Base-by-base conservation (phyloP, 2,888 invertebrate species). In the Rhamphomyia laevipes region DNA sequence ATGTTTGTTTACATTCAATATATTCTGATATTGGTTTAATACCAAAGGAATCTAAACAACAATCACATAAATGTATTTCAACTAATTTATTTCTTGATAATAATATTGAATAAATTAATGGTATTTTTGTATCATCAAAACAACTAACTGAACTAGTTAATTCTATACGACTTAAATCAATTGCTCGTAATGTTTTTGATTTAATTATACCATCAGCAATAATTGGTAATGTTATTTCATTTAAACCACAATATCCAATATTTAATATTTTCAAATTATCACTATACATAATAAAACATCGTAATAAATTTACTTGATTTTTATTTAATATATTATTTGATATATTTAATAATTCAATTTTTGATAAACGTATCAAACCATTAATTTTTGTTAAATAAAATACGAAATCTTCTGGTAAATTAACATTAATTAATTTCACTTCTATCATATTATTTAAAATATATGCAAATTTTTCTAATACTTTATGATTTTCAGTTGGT, bases 181-280 rank as follows among this genome's bases (percentile, higher is more conserved):
- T 48, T 4, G 48, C 48, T 1, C 50, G 47, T 30, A 70, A 35
- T 4, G 56, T 54, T 3, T 33, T 33, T 3, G 65, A 68, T 30
- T 66, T 65, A 35, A 63, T 41, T 3, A 70, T 56, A 0, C 65
- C 70, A 55, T 68, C 69, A 1, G 67, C 70, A 5, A 70, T 33
- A 3, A 59, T 46, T 4, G 64, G 60, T 44, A 68, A 68, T 27
- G 59, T 61, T n/a, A 57, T 62, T 46, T 66, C 67, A 38, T 54
- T 61, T 13, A 70, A n/a, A 30, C 35, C 18, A 42, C 55, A 55
- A 47, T 27, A 51, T 5, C 51, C 53, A n/a, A 52, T 41, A 40
- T 55, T 51, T 38, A 55, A 48, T 46, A 45, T 50, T 23, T 49
- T 17, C n/a, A 56, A 38, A n/a, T 10, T 18, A 21, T 17, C 17